Percentiles rank a stretch among this genome's conserved stretches.
phyloP scores from a whole-genome alignment of 1,140 invertebrate species.

The Lepidostoma basale region DNA sequence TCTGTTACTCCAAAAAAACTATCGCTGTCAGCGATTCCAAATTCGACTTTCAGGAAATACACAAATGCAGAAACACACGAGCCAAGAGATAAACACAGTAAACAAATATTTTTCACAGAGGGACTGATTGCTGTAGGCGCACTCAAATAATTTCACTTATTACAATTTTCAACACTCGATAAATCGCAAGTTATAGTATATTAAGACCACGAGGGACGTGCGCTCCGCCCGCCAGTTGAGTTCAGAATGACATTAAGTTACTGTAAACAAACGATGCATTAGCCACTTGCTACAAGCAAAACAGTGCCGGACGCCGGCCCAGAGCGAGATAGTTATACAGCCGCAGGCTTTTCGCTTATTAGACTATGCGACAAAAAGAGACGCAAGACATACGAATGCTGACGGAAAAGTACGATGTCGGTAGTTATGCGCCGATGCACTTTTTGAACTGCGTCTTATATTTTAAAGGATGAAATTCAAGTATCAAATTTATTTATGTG shows the following conservation, averaged over 20 bases:
- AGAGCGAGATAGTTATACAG: neutral
- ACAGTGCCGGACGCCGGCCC: neutral
- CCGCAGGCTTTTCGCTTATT: no score
- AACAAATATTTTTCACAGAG: constrained; percentile 4
- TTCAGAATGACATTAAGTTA: neutral
- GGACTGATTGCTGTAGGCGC: no score
- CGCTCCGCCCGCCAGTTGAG: neutral
- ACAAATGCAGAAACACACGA: neutral
- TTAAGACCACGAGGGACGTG: neutral
- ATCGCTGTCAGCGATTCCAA: neutral
- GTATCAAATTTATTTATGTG: no score
- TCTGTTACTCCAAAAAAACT: neutral
- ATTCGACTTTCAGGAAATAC: neutral
- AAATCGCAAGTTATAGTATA: no score
- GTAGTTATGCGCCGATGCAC: neutral
- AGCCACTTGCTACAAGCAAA: neutral
- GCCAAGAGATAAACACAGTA: no score
- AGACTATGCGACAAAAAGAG: neutral
- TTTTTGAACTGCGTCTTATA: neutral
- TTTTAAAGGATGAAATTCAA: no score
- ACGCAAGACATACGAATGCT: neutral
- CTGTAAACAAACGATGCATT: constrained; percentile 19
- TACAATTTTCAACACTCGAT: no score
- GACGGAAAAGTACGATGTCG: neutral
- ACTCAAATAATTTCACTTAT: no score